Conservation (phyloP, 2,797 vertebrate species). For the Furcifer pardalis region DNA sequence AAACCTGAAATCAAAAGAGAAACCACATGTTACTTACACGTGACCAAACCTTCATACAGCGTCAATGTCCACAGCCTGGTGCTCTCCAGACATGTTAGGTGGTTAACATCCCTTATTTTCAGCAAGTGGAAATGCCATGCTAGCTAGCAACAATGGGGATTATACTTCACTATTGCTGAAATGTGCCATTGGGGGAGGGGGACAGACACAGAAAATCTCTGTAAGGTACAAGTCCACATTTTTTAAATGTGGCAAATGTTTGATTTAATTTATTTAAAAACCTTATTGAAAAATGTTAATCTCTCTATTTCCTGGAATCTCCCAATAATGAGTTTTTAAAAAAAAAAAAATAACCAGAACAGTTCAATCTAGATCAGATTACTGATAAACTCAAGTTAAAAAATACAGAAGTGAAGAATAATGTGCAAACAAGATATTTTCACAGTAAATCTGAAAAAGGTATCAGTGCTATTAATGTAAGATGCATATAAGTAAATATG, state of each 20-base stretch:
- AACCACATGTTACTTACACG: neutral
- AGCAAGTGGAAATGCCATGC: neutral
- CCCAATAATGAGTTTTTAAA: too few species aligned
- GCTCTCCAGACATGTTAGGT: neutral
- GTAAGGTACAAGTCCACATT: neutral
- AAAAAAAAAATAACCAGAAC: too few species aligned
- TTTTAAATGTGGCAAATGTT: neutral
- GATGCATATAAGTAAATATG: neutral
- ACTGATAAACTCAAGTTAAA: neutral
- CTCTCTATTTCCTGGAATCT: too few species aligned
- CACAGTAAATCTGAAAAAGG: neutral
- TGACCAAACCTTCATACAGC: neutral
- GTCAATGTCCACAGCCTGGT: neutral
- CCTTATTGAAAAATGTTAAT: too few species aligned
- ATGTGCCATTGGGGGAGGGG: neutral
- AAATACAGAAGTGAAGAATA: neutral
- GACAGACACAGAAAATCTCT: neutral
- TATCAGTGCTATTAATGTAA: neutral
- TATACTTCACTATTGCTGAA: neutral
- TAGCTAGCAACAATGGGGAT: neutral
- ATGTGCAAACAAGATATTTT: neutral
- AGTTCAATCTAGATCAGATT: neutral
- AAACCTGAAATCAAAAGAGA: slow-evolving; percentile 71
- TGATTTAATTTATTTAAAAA: too few species aligned
- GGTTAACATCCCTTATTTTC: neutral